Percentiles rank a stretch among this genome's conserved stretches.
These are phyloP conservation scores for Oncorhynchus gorbuscha DNA, from an alignment of 2,113 vertebrate genomes.

Conservation along the genomic window DNA sequence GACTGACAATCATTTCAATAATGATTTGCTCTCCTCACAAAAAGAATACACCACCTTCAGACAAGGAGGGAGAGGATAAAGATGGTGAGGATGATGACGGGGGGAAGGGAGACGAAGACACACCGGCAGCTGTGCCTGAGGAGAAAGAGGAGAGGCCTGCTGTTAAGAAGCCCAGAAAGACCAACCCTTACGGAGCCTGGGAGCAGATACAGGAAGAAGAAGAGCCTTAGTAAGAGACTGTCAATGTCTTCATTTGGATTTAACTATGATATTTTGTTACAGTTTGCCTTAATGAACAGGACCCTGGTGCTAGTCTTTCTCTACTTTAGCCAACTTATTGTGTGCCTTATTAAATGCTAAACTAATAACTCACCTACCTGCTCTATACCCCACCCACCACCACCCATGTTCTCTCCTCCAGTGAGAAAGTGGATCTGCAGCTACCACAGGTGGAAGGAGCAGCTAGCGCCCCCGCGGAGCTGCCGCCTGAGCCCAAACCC, in stretches of 20 bases:
- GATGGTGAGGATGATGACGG: neutral
- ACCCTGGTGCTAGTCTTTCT: neutral
- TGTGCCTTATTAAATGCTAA: neutral
- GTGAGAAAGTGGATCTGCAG: slow-evolving; percentile 86
- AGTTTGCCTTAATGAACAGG: neutral
- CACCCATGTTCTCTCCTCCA: slow-evolving; percentile 47
- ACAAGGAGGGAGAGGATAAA: slow-evolving; percentile 59
- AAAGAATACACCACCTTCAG: slow-evolving; percentile 59
- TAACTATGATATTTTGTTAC: neutral
- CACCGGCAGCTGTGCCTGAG: slow-evolving; percentile 9
- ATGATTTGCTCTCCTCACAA: slow-evolving; percentile 51
- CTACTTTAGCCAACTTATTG: neutral
- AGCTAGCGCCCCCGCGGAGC: slow-evolving; percentile 39
- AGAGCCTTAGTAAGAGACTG: slow-evolving; percentile 79
- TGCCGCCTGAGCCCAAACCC: slow-evolving; percentile 72
- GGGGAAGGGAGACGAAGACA: slow-evolving; percentile 4
- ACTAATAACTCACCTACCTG: neutral
- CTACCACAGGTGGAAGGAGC: slow-evolving; percentile 78
- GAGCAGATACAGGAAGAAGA: slow-evolving; percentile 76
- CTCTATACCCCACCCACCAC: slow-evolving; percentile 3
- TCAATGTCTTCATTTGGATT: neutral
- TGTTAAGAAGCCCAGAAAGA: slow-evolving; percentile 46
- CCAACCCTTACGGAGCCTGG: slow-evolving; percentile 86
- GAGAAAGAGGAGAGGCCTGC: neutral
- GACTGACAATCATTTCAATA: neutral